Conservation (phyloP, 2,113 vertebrate genomes). For the Lutjanus erythropterus region DNA sequence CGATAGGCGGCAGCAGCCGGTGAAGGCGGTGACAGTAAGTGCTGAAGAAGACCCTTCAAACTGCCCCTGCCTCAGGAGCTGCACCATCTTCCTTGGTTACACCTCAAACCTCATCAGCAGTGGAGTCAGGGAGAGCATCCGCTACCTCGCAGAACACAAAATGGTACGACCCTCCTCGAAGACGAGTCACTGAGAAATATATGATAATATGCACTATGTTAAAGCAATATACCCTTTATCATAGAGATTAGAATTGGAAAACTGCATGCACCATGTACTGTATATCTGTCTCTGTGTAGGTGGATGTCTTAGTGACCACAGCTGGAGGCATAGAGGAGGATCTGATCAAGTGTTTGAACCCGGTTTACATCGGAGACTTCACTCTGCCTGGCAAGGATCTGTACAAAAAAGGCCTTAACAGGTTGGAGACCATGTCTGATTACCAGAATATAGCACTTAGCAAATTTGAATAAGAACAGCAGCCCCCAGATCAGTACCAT, state of each 20-base stretch:
- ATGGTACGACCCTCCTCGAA: slow-evolving; percentile 83
- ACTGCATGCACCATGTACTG: too few species aligned
- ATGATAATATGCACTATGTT: too few species aligned
- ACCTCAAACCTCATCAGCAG: slow-evolving; percentile 93
- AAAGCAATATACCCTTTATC: too few species aligned
- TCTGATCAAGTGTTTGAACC: slow-evolving; percentile 90
- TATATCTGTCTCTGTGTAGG: slow-evolving; percentile 82
- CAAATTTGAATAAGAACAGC: too few species aligned
- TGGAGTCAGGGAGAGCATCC: slow-evolving; percentile 88
- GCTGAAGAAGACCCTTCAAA: slow-evolving; percentile 1
- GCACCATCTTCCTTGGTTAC: slow-evolving; percentile 92
- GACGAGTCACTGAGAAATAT: too few species aligned
- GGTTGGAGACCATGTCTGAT: slow-evolving; percentile 82
- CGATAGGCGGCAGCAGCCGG: slow-evolving; percentile 84
- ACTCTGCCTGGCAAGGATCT: slow-evolving; percentile 87
- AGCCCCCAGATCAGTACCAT: too few species aligned
- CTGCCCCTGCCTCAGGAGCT: slow-evolving; percentile 76
- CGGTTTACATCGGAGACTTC: slow-evolving; percentile 91
- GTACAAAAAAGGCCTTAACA: slow-evolving; percentile 88
- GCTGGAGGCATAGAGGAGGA: slow-evolving; percentile 92
- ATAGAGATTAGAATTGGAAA: too few species aligned
- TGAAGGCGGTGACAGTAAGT: slow-evolving; percentile 55
- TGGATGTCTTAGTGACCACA: slow-evolving; percentile 91
- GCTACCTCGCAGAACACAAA: slow-evolving; percentile 88
- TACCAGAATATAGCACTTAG: too few species aligned